Conservation (phyloP, 2,113 vertebrate species). For the Dinomys branickii region DNA sequence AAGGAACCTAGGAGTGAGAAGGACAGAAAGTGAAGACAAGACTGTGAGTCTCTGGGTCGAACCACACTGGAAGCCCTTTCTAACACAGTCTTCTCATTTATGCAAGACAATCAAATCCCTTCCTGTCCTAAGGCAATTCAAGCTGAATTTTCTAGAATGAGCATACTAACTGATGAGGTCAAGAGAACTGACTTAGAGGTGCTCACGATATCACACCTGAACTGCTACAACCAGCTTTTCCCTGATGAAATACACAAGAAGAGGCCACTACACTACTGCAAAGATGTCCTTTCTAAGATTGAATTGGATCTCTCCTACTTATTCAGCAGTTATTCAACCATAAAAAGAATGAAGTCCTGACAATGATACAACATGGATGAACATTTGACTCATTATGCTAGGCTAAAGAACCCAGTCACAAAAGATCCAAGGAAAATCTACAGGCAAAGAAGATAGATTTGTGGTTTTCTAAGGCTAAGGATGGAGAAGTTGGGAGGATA, state of each 20-base stretch:
- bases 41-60: not conserved
- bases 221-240: not conserved
- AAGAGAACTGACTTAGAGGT: not conserved
- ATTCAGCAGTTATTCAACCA: not conserved
- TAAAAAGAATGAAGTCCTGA: not conserved
- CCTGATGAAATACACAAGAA: not conserved
- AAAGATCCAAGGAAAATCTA: not conserved
- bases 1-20: not conserved
- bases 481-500: not conserved
- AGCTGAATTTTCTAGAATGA: slow-evolving; percentile 43
- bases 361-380: not conserved
- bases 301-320: not conserved
- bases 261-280: not conserved
- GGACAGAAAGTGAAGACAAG: not conserved
- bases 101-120: not conserved
- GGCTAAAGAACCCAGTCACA: not conserved
- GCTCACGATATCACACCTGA: not conserved
- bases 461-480: not conserved
- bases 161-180: not conserved
- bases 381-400: not conserved
- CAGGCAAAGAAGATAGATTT: not conserved
- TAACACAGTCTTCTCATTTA: not conserved
- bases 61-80: not conserved
- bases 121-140: slow-evolving; percentile 10
- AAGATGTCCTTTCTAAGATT: not conserved